Base-by-base conservation (phyloP, 2,113 vertebrate species). In the Pogonocichla stellata region DNA sequence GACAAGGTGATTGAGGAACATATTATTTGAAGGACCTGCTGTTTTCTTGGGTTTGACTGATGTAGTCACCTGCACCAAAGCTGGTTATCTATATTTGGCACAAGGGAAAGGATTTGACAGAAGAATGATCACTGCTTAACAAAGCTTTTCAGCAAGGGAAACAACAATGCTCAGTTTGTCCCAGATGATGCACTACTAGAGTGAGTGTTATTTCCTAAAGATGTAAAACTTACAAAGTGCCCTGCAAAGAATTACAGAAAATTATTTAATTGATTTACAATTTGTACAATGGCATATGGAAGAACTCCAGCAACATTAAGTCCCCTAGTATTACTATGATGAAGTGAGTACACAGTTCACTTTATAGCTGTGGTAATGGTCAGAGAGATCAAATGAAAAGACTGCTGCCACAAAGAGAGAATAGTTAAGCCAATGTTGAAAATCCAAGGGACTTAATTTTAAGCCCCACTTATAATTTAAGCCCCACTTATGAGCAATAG, bases 101-200 rank as follows among this genome's bases (percentile, higher is more conserved):
- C 22, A 45, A 62, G 10, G 16, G 5, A 79, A 67, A 64, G 7
- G 7, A 36, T 40, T 66, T 82, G n/a, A 40, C 17, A 67, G 26
- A 88, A 60, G 20, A 50, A 65, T 10, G 20, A 89, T 50, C 34
- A 18, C 38, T 36, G 22, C 70, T 36, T 24, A n/a, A 56, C 75
- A 91, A 78, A 42, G 6, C 3, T 25, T 72, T 86, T 65, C 62
- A 86, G 19, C 43, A 53, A 71, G 23, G 16, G 54, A 84, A 91
- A 84, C 5, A 26, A 34, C 23, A 31, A 36, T 20, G 53, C 9
- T 85, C 28, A 19, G 7, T 23, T 79, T 86, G 19, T 58, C 16
- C 6, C 29, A 42, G 34, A 51, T 70, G 48, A 58, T 0, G 0
- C 11, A 56, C 3, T 4, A 0, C 29, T 40, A 43, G 67, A 90